These are phyloP conservation scores for Castor canadensis DNA, from an alignment of 2,113 vertebrate genomes.

Conservation along the genomic window DNA sequence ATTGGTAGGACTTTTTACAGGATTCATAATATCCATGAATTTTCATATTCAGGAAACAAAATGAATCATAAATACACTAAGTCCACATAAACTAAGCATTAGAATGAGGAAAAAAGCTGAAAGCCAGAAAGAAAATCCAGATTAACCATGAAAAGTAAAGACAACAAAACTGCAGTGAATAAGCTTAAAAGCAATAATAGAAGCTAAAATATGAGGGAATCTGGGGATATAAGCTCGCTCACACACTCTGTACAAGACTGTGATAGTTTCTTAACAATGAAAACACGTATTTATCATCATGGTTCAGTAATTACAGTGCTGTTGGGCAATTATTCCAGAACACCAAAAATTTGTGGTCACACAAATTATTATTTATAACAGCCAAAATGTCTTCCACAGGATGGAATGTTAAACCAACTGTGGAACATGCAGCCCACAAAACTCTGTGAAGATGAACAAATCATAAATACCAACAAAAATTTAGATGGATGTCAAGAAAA, in stretches of 20 bases:
- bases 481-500: not conserved
- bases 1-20: not conserved
- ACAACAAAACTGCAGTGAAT: not conserved
- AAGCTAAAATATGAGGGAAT: not conserved
- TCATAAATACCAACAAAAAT: not conserved
- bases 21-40: not conserved
- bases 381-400: not conserved
- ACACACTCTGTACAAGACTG: not conserved
- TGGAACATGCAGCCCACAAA: not conserved
- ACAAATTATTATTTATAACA: not conserved
- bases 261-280: not conserved
- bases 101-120: not conserved
- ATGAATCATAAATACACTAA: not conserved
- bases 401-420: not conserved
- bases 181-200: not conserved
- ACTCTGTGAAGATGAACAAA: not conserved
- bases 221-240: not conserved
- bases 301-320: not conserved
- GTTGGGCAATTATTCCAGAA: not conserved
- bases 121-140: not conserved
- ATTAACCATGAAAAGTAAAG: not conserved
- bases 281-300: not conserved
- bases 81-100: not conserved
- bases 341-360: not conserved
- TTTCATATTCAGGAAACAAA: not conserved